These are phyloP conservation scores for Idaea aversata DNA, from an alignment of 2,888 invertebrate genomes.

Conservation along the genomic window DNA sequence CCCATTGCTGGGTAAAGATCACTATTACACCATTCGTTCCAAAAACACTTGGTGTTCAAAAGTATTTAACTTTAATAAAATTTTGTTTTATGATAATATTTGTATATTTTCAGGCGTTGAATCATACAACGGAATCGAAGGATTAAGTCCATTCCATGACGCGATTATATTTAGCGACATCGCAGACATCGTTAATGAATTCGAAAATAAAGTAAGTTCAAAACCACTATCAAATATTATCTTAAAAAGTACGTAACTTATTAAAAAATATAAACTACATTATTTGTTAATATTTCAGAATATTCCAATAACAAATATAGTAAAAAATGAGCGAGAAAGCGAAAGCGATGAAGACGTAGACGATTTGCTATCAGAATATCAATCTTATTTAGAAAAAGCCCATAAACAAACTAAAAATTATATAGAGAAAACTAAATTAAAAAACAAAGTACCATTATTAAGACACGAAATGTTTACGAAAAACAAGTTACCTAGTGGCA, in stretches of 20 bases:
- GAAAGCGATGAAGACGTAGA: slow-evolving; percentile 66
- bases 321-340: slow-evolving; percentile 44
- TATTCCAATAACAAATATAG: slow-evolving; percentile 42
- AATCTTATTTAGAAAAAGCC: slow-evolving; percentile 65
- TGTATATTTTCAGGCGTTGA: slow-evolving; percentile 18
- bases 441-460: slow-evolving; percentile 64
- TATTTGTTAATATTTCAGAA: slow-evolving; percentile 42
- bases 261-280: neutral
- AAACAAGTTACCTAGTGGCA: neutral
- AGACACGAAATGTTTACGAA: slow-evolving; percentile 57
- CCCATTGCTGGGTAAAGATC: too few species aligned
- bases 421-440: slow-evolving; percentile 54
- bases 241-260: neutral
- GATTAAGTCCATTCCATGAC: slow-evolving; percentile 56
- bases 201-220: slow-evolving; percentile 56
- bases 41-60: neutral
- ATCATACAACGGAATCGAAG: slow-evolving; percentile 48
- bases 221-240: neutral
- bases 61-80: neutral
- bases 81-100: slow-evolving; percentile 15
- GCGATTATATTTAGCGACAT: slow-evolving; percentile 67
- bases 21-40: too few species aligned
- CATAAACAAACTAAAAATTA: slow-evolving; percentile 60
- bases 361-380: slow-evolving; percentile 65
- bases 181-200: slow-evolving; percentile 65